phyloP scores from a whole-genome alignment of 1,140 invertebrate genomes.

The Palaemon carinicauda region DNA sequence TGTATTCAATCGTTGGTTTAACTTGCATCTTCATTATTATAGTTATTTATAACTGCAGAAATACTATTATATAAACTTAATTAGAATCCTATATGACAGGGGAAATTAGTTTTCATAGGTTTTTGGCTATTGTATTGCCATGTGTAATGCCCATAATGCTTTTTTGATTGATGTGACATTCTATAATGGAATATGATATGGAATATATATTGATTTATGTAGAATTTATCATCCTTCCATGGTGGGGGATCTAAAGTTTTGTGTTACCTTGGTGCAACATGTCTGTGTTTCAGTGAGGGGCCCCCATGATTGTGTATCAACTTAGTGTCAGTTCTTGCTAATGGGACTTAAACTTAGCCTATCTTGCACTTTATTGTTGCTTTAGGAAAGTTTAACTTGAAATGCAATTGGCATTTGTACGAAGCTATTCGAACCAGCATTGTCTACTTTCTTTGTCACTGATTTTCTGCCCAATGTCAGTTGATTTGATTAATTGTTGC shows the following conservation, averaged over 20 bases:
- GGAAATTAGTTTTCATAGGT: slow-evolving; percentile 8
- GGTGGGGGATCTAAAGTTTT: slow-evolving; percentile 38
- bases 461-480: not conserved
- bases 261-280: slow-evolving; percentile 39
- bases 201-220: slow-evolving; percentile 45
- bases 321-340: slow-evolving; percentile 51
- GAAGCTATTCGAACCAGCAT: slow-evolving; percentile 17
- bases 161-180: slow-evolving; percentile 38
- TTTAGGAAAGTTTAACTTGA: slow-evolving; percentile 15
- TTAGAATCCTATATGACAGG: not conserved
- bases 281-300: slow-evolving; percentile 56
- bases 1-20: not conserved
- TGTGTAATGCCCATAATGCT: slow-evolving; percentile 17
- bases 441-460: slow-evolving; percentile 27
- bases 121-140: slow-evolving; percentile 38
- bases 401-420: slow-evolving; percentile 35
- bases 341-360: slow-evolving; percentile 45
- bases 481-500: too few species aligned
- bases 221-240: slow-evolving; percentile 24
- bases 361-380: slow-evolving; percentile 39
- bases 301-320: slow-evolving; percentile 54
- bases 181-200: slow-evolving; percentile 43
- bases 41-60: too few species aligned
- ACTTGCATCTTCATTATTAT: not conserved
- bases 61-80: too few species aligned